Base-by-base conservation (phyloP, 2,113 vertebrate species). In the Hippocampus guttulatus region DNA sequence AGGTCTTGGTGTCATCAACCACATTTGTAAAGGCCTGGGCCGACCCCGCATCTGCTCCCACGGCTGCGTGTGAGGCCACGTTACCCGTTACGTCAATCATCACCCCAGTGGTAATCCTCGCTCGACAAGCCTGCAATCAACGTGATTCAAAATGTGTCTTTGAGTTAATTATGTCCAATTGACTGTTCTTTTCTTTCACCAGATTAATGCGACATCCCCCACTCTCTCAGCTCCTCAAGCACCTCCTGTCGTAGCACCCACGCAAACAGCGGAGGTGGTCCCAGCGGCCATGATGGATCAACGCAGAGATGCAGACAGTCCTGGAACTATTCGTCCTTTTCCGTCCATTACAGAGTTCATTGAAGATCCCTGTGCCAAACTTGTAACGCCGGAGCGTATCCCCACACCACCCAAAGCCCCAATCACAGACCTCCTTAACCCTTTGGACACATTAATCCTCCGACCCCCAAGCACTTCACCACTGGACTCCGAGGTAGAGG, bases 291-390 rank as follows among this genome's bases (percentile, higher is more conserved):
- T 62, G 63, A 67, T 76, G 55, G 90, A 90, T 69, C 86, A 77
- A 60, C 75, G 25, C 73, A 83, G 82, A 85, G 90, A 91, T 73
- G 74, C 82, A 0, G 78, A 89, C 69, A 91, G 86, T 81, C 86
- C 88, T 1, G 85, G 72, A 33, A 71, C 78, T 0, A 89, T 84
- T 10, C 88, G 90, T 40, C 85, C 91, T 18, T 84, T 89, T 60
- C 84, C 89, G 4, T 91, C 87, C 20, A 84, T 94, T 72, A 83
- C 88, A 12, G 91, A 93, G 54, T 94, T 92, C 73, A 85, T 94
- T 40, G 91, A 92, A 49, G 89, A 92, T 70, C 77, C 87, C 49
- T 27, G 79, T 84, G 86, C 88, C 88, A 86, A 88, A 73, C 85
- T 91, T 41, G 70, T 54, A 63, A 89, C 75, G 16, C 86, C 85